Evolutionary conservation across 2,888 invertebrate species (phyloP).

Genomic region (Chalcis sispes): DNA sequence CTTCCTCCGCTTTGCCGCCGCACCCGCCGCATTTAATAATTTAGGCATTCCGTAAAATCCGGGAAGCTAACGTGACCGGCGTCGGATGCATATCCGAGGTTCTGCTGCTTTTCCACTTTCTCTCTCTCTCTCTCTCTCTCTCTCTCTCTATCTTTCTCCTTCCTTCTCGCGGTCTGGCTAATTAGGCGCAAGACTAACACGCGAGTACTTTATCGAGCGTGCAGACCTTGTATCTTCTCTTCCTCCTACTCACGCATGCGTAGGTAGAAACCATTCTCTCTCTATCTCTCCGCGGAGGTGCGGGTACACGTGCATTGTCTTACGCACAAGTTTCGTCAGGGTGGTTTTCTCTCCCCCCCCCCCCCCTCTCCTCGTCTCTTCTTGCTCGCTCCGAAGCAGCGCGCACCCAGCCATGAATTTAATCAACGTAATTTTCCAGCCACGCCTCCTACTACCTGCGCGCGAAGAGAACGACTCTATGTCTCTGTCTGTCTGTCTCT

Average conservation of each 20-base stretch:
- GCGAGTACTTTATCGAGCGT: conserved; percentile 56
- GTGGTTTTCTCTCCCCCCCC: conserved; percentile 21
- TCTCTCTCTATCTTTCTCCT: too few species aligned
- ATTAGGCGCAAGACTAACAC: conserved; percentile 62
- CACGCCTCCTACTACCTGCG: conserved; percentile 61
- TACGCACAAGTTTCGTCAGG: conserved; percentile 60
- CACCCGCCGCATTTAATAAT: conserved; percentile 36
- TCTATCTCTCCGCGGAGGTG: neutral
- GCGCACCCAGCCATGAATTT: conserved; percentile 66
- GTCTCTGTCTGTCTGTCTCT: neutral
- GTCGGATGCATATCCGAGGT: conserved; percentile 38
- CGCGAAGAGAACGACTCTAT: neutral
- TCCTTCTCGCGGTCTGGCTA: conserved; percentile 53
- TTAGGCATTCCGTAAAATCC: conserved; percentile 42
- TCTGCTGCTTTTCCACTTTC: conserved; percentile 2
- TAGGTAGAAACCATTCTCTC: neutral
- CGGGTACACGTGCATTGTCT: conserved; percentile 62
- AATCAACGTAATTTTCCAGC: conserved; percentile 70
- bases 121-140: too few species aligned
- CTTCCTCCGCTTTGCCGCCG: too few species aligned
- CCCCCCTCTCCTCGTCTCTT: neutral
- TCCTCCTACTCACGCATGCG: conserved; percentile 41
- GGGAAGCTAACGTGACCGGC: conserved; percentile 34
- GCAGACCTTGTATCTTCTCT: conserved; percentile 13
- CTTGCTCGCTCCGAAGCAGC: too few species aligned